phyloP scores from a whole-genome alignment of 1,140 invertebrate species.

The Cydia strobilella region DNA sequence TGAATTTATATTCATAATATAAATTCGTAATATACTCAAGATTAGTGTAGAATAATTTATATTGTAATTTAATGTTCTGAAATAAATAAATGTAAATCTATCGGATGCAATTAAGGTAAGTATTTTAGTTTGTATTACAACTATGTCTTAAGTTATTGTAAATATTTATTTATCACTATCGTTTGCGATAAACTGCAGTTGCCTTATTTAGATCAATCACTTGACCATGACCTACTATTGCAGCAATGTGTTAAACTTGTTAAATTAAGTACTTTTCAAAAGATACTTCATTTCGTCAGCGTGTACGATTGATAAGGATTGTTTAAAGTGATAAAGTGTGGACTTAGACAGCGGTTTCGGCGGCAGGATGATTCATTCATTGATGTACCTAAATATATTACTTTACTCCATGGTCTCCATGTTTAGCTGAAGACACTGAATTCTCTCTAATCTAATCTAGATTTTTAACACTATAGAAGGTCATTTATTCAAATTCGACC shows the following conservation, averaged over 20 bases:
- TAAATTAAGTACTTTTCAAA: neutral
- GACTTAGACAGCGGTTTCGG: neutral
- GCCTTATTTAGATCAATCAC: neutral
- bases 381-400: neutral
- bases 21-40: too few relatives aligned
- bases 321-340: conserved; percentile 22
- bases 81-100: too few relatives aligned
- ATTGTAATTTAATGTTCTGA: too few relatives aligned
- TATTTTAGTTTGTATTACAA: neutral
- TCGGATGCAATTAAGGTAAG: too few relatives aligned
- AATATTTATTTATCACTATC: neutral
- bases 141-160: neutral
- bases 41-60: too few relatives aligned
- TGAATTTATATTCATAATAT: too few relatives aligned
- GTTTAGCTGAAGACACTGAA: neutral
- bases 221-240: conserved; percentile 8
- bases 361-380: neutral
- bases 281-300: conserved; percentile 8
- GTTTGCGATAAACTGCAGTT: neutral
- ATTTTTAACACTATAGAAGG: too few relatives aligned
- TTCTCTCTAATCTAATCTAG: neutral
- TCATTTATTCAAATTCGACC: too few relatives aligned
- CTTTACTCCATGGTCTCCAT: too few relatives aligned
- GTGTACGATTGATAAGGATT: conserved; percentile 6
- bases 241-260: neutral